phyloP scores from a whole-genome alignment of 2,113 vertebrate species.

The Pedetes capensis region DNA sequence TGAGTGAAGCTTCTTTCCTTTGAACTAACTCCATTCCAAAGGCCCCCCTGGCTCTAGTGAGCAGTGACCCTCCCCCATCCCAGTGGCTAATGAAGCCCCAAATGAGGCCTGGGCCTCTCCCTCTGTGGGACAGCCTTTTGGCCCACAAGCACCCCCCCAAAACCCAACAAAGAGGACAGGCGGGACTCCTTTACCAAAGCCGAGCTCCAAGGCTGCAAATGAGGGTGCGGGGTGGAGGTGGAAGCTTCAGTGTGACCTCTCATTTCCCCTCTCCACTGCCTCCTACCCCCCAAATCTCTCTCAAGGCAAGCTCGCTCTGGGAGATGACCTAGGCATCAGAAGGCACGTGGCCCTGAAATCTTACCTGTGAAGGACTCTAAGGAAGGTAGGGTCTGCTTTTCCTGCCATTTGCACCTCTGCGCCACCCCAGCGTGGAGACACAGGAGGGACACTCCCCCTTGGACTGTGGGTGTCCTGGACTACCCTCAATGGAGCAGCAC shows the following conservation, averaged over 20 bases:
- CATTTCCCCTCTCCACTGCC: background rate
- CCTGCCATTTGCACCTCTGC: background rate
- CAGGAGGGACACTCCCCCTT: background rate
- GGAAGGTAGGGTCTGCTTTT: background rate
- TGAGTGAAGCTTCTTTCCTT: conserved; percentile 39
- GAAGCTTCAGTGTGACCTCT: background rate
- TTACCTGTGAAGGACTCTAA: background rate
- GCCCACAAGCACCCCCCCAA: background rate
- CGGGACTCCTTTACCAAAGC: background rate
- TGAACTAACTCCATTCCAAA: conserved; percentile 48
- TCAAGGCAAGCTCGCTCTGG: background rate
- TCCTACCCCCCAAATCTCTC: background rate
- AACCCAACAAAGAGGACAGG: background rate
- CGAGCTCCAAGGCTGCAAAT: background rate
- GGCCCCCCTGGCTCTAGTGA: background rate
- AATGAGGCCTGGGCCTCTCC: background rate
- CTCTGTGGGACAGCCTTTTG: background rate
- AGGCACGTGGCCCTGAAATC: background rate
- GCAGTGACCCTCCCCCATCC: background rate
- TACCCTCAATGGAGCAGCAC: too few relatives aligned
- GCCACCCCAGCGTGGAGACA: background rate
- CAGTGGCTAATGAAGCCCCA: background rate
- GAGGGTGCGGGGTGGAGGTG: background rate
- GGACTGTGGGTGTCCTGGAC: background rate
- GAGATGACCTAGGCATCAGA: background rate